phyloP scores from a whole-genome alignment of 2,888 invertebrate genomes.

The Opisthograptis luteolata region DNA sequence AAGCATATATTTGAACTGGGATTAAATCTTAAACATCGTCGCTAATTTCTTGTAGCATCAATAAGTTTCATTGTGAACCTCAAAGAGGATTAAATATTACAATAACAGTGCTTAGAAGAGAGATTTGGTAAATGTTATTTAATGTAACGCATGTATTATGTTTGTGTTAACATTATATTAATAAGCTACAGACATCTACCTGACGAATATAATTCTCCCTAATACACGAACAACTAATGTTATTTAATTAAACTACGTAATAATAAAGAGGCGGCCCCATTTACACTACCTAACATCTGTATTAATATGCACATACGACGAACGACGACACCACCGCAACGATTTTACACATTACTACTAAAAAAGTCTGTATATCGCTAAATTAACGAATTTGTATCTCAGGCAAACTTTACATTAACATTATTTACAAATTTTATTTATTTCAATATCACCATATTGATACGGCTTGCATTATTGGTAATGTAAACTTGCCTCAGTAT shows the following conservation, averaged over 20 bases:
- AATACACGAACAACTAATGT: slow-evolving; percentile 66
- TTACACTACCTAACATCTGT: slow-evolving; percentile 58
- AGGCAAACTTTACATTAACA: slow-evolving; percentile 29
- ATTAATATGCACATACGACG: slow-evolving; percentile 24
- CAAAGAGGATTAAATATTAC: slow-evolving; percentile 33
- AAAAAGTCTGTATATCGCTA: slow-evolving; percentile 17
- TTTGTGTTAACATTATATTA: slow-evolving; percentile 61
- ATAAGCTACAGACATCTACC: slow-evolving; percentile 64
- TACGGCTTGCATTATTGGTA: slow-evolving; percentile 18
- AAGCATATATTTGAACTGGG: slow-evolving; percentile 45
- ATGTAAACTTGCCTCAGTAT: slow-evolving; percentile 35
- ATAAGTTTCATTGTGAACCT: slow-evolving; percentile 19
- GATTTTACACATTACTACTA: slow-evolving; percentile 9
- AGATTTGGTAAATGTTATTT: slow-evolving; percentile 76
- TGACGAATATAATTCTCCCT: slow-evolving; percentile 70
- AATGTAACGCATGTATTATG: slow-evolving; percentile 56
- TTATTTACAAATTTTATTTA: slow-evolving; percentile 5
- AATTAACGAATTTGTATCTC: slow-evolving; percentile 21
- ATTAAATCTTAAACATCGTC: slow-evolving; percentile 27
- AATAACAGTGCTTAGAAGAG: slow-evolving; percentile 55
- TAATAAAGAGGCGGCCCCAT: slow-evolving; percentile 79
- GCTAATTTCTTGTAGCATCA: background rate
- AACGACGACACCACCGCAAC: slow-evolving; percentile 17
- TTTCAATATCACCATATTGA: slow-evolving; percentile 1
- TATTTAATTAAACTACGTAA: slow-evolving; percentile 61